Percentiles rank a stretch among this genome's conserved stretches.
These are phyloP conservation scores for Drosophila parvula DNA, from an alignment of 1,140 invertebrate genomes.

Conservation along the genomic window DNA sequence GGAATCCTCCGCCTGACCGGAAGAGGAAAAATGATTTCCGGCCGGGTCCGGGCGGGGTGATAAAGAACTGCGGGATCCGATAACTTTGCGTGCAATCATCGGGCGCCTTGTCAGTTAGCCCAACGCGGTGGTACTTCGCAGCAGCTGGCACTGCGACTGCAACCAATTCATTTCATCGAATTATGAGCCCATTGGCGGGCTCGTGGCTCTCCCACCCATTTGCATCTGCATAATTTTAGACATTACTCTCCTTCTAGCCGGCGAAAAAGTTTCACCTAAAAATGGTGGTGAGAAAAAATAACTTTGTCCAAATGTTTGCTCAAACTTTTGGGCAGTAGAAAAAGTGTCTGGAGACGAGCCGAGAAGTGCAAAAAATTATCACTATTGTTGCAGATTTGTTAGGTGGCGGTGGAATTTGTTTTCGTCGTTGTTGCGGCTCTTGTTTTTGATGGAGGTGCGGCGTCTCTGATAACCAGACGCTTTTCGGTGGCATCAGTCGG, in stretches of 20 bases:
- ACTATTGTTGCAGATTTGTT: constrained; percentile 76
- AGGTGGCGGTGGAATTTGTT: constrained; percentile 57
- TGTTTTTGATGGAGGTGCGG: constrained; percentile 29
- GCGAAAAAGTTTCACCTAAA: constrained; percentile 38
- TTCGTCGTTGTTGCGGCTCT: constrained; percentile 16
- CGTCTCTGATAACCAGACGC: constrained; percentile 42
- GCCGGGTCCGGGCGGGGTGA: constrained; percentile 48
- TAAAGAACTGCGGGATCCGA: constrained; percentile 59
- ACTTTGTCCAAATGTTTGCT: constrained; percentile 74
- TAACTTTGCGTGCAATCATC: constrained; percentile 71
- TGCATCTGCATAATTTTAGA: constrained; percentile 60
- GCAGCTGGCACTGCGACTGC: constrained; percentile 41
- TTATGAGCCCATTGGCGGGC: constrained; percentile 50
- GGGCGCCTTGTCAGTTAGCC: constrained; percentile 69
- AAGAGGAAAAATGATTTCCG: constrained; percentile 77
- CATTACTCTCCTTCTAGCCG: constrained; percentile 50
- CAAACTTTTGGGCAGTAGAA: constrained; percentile 48
- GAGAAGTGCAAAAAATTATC: constrained; percentile 70
- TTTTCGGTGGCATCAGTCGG: constrained; percentile 14
- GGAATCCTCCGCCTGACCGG: constrained; percentile 39
- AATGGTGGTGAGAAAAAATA: constrained; percentile 50
- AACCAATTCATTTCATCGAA: constrained; percentile 63
- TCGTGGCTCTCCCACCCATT: constrained; percentile 26
- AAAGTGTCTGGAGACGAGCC: constrained; percentile 10
- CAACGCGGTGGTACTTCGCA: constrained; percentile 2